Percentiles rank a stretch among this genome's conserved stretches.
Conservation (phyloP, 1,140 invertebrate genomes). For the Eumaeus atala region DNA sequence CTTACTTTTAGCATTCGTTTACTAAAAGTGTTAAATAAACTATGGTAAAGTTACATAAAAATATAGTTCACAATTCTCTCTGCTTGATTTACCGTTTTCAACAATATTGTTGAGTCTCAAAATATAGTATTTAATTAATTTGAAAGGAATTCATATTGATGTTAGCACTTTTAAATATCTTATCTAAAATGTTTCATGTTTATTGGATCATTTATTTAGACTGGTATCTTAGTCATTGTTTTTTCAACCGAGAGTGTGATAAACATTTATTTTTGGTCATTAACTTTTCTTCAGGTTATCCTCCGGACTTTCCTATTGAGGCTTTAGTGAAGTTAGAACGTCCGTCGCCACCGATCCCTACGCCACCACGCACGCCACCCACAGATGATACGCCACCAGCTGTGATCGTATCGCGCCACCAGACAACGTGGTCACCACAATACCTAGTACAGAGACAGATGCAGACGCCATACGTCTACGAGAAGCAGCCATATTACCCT, state of each 20-base stretch:
- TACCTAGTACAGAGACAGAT: conserved; percentile 45
- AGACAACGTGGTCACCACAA: conserved; percentile 48
- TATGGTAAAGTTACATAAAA: too few species aligned
- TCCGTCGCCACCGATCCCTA: conserved; percentile 78
- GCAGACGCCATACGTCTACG: conserved; percentile 55
- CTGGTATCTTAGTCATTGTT: not conserved
- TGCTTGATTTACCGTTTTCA: too few species aligned
- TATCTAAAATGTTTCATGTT: too few species aligned
- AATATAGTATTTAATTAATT: too few species aligned
- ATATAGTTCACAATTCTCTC: too few species aligned
- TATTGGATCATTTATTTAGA: not conserved
- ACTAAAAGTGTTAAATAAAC: too few species aligned
- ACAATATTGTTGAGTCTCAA: too few species aligned
- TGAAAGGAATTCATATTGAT: too few species aligned
- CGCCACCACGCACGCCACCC: conserved; percentile 83
- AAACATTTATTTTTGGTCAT: conserved; percentile 3
- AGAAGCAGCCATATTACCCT: conserved; percentile 54
- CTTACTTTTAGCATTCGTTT: too few species aligned
- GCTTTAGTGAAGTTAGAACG: conserved; percentile 78
- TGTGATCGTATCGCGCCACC: conserved; percentile 52
- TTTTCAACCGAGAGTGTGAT: not conserved
- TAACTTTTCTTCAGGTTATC: conserved; percentile 55
- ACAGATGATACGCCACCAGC: conserved; percentile 75
- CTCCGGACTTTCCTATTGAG: conserved; percentile 70
- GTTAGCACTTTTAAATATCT: too few species aligned